Evolutionary conservation across 2,113 vertebrate genomes (phyloP).

Genomic region (Burhinus oedicnemus): DNA sequence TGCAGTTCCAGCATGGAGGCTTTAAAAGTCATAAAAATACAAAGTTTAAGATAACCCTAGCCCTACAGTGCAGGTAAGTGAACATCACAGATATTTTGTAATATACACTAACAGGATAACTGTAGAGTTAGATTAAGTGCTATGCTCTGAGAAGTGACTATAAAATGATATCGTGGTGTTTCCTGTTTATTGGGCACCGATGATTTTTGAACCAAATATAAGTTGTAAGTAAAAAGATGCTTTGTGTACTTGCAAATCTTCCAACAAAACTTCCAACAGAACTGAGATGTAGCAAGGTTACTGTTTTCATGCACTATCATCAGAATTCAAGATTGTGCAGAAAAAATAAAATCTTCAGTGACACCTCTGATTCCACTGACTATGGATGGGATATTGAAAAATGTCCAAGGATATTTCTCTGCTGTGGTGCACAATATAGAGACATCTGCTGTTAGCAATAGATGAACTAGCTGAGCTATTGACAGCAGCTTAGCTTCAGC

Average conservation of each 20-base stretch:
- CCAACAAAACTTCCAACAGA: background rate
- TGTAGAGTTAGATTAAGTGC: slow-evolving; percentile 3
- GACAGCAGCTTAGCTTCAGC: background rate
- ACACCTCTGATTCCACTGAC: background rate
- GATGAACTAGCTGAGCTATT: background rate
- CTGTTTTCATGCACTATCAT: background rate
- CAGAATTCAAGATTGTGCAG: background rate
- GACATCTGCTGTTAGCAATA: background rate
- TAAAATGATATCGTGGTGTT: background rate
- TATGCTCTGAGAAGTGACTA: background rate
- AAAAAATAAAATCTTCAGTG: background rate
- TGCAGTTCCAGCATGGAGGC: background rate
- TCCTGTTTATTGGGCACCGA: slow-evolving; percentile 1
- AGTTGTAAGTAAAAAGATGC: background rate
- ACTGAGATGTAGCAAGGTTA: background rate
- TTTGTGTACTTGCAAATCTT: background rate
- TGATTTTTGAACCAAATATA: background rate
- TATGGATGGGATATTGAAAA: background rate
- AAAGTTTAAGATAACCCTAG: background rate
- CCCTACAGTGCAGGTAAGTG: background rate
- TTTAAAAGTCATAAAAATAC: background rate
- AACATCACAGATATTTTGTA: background rate
- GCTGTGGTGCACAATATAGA: background rate
- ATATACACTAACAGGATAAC: background rate
- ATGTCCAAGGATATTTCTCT: background rate